Conservation (phyloP, 2,888 invertebrate genomes). For the Parthenolecanium corni region DNA sequence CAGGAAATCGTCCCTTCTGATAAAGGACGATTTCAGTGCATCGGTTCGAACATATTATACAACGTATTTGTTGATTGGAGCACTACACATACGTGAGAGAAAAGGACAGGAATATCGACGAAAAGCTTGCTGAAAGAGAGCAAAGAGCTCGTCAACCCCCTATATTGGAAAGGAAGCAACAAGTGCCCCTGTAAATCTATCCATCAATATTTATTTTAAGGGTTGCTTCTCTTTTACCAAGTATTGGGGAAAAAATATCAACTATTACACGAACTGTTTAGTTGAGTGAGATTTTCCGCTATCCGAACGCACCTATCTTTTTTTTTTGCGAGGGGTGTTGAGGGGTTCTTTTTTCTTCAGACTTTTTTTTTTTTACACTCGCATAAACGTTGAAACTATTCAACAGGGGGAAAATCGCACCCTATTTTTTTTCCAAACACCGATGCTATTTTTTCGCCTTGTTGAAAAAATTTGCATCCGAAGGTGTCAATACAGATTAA, state of each 20-base stretch:
- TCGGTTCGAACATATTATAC: constrained; percentile 9
- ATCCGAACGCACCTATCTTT: constrained; percentile 26
- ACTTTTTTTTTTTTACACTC: constrained; percentile 10
- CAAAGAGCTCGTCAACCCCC: constrained; percentile 15
- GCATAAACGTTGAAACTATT: constrained; percentile 17
- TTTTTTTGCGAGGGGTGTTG: background rate
- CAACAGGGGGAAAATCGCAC: constrained; percentile 25
- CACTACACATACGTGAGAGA: too few relatives aligned
- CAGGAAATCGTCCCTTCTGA: too few relatives aligned
- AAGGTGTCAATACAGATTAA: constrained; percentile 28
- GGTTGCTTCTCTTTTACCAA: constrained; percentile 10
- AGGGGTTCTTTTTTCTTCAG: background rate
- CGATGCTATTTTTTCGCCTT: constrained; percentile 20
- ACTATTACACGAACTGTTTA: constrained; percentile 29
- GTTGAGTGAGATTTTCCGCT: constrained; percentile 29
- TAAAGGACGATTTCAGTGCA: constrained; percentile 21
- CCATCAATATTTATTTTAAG: constrained; percentile 29
- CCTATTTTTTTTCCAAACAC: constrained; percentile 15
- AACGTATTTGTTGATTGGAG: background rate
- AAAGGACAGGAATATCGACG: too few relatives aligned
- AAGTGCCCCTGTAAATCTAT: constrained; percentile 28
- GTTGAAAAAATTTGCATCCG: constrained; percentile 25
- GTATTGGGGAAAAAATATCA: constrained; percentile 29
- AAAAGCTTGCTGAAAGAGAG: too few relatives aligned
- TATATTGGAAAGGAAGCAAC: constrained; percentile 16